phyloP scores from a whole-genome alignment of 2,113 vertebrate species.

The Nansenia antarctica region DNA sequence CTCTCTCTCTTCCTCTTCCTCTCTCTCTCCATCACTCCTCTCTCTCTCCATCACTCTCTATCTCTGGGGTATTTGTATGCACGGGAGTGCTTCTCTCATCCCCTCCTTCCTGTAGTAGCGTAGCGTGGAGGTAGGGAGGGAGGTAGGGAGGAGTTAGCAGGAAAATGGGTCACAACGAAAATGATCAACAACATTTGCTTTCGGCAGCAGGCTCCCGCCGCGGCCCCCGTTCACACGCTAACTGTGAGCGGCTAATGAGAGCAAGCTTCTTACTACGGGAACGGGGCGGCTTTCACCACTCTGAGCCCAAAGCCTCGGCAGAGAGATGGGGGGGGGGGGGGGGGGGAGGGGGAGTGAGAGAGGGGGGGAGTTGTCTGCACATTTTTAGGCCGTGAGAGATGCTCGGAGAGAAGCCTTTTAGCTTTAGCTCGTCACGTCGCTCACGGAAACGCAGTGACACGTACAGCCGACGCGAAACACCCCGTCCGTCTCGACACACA shows the following conservation, averaged over 20 bases:
- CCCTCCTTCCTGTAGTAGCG: not conserved
- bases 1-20: too few species aligned
- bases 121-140: not conserved
- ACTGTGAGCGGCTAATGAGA: not conserved
- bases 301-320: conserved; percentile 15
- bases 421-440: conserved; percentile 63
- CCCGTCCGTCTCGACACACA: too few species aligned
- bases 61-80: too few species aligned
- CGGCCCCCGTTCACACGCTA: not conserved
- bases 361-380: conserved; percentile 50
- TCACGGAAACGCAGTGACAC: conserved; percentile 45
- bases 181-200: conserved; percentile 35
- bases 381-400: conserved; percentile 51
- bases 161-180: conserved; percentile 56
- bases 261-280: not conserved
- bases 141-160: too few species aligned
- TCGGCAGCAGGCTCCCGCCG: too few species aligned
- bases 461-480: conserved; percentile 36
- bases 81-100: not conserved
- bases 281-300: not conserved
- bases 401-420: conserved; percentile 39
- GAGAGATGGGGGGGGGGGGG: conserved; percentile 48
- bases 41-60: not conserved
- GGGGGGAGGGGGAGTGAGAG: too few species aligned
- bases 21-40: conserved; percentile 14